Base-by-base conservation (phyloP, 2,888 invertebrate species). In the Philereme vetulata region DNA sequence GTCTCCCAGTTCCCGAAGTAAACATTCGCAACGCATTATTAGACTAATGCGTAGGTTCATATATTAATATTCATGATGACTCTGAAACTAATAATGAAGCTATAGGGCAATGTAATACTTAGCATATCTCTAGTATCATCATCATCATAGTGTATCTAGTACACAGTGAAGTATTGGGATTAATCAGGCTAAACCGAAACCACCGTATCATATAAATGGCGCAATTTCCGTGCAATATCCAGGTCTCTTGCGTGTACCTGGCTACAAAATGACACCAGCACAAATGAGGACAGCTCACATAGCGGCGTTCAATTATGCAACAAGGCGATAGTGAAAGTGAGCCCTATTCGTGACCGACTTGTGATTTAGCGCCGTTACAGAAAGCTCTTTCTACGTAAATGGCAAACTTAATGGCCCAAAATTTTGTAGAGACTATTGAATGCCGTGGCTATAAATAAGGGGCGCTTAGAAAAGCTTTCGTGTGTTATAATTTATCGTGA, bases 271-370 rank as follows among this genome's bases (percentile, higher is more conserved):
- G 47, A 46, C 47, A 56, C 52, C 9, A 46, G 11, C 10, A 48
- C 51, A 56, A 66, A 56, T 59, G 66, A 43, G 62, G 59, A 49
- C 64, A 57, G 58, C n/a, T 49, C 50, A 21, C 53, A 49, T 44
- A 48, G 55, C 47, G 53, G 58, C 45, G 61, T 52, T 65, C 58
- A 56, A 68, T 75, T 67, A 75, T 72, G 72, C 72, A 75, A 72
- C 67, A 60, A 52, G 56, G 66, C 72, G 72, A 75, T 72, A 80
- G 81, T 76, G 80, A 79, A 81, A 82, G 81, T 76, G 50, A 68
- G 63, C 49, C 64, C 65, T 55, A 66, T 62, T 74, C 70, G 68
- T 71, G 74, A 72, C 74, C 71, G 66, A 73, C 72, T 73, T 75
- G 60, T 71, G 67, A 68, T 66, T 67, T 64, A 70, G 50, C 64